Percentiles rank a stretch among this genome's conserved stretches.
phyloP scores from a whole-genome alignment of 2,888 invertebrate species.

The Nematopogon swammerdamellus region DNA sequence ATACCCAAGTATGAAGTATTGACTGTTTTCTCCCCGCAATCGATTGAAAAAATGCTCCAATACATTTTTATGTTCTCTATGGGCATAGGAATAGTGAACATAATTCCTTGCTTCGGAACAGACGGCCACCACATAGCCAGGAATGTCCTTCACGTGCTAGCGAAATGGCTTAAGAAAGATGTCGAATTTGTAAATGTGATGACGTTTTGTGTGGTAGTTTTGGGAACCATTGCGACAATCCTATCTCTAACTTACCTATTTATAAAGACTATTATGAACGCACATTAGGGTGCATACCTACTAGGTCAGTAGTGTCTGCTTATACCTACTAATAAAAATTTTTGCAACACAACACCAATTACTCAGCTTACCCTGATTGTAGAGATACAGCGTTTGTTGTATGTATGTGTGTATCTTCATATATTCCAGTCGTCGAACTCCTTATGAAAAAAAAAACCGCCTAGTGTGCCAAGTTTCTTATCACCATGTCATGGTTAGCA shows the following conservation, averaged over 20 bases:
- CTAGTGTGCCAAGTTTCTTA: no score
- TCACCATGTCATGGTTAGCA: no score
- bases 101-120: conserved; percentile 88
- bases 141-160: conserved; percentile 61
- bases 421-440: no score
- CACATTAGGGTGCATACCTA: background rate
- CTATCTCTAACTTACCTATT: conserved; percentile 55
- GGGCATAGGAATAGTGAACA: conserved; percentile 87
- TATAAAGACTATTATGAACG: conserved; percentile 27
- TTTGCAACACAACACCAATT: no score
- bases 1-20: conserved; percentile 64
- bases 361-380: no score
- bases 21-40: conserved; percentile 63
- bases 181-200: conserved; percentile 45
- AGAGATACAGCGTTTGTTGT: no score
- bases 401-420: no score
- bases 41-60: conserved; percentile 69
- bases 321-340: no score
- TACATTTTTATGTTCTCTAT: conserved; percentile 85
- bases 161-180: conserved; percentile 60
- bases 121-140: conserved; percentile 90
- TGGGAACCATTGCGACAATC: conserved; percentile 71
- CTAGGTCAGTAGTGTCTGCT: background rate
- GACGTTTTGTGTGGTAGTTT: conserved; percentile 63
- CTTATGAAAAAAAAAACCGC: no score